These are phyloP conservation scores for Glyptemys insculpta DNA, from an alignment of 2,797 vertebrate species.

Conservation along the genomic window DNA sequence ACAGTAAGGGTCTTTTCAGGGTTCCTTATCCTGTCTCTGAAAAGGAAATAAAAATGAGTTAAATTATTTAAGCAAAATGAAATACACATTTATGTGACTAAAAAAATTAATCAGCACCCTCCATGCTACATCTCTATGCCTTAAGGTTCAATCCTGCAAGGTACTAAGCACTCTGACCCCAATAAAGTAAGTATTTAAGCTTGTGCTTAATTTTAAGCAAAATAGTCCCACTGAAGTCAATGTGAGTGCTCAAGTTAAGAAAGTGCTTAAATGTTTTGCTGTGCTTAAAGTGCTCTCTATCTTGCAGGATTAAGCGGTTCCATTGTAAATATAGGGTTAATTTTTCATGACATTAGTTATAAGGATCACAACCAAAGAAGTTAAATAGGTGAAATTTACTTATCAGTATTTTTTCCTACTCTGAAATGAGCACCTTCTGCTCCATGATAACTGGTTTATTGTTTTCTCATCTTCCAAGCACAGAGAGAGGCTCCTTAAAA, in stretches of 20 bases:
- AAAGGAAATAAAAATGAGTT: not conserved
- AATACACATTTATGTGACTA: not conserved
- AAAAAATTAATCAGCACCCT: not conserved
- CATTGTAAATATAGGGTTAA: not conserved
- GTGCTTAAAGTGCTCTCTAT: not conserved
- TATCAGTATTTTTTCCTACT: not conserved
- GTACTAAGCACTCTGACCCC: not conserved
- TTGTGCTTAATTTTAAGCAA: not conserved
- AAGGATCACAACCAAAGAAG: not conserved
- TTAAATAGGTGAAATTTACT: not conserved
- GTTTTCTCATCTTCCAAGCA: not conserved
- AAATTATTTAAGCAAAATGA: not conserved
- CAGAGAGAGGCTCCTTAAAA: not conserved
- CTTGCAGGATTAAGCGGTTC: not conserved
- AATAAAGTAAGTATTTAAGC: not conserved
- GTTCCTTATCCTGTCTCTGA: not conserved
- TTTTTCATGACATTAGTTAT: not conserved
- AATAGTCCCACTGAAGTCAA: not conserved
- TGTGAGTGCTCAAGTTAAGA: not conserved
- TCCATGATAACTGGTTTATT: not conserved
- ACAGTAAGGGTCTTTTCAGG: not conserved
- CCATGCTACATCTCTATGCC: rapidly evolving
- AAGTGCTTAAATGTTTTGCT: not conserved
- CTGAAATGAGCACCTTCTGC: not conserved
- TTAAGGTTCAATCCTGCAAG: not conserved